These are phyloP conservation scores for Drosophila silvestris DNA, from an alignment of 2,888 invertebrate genomes.

Conservation along the genomic window DNA sequence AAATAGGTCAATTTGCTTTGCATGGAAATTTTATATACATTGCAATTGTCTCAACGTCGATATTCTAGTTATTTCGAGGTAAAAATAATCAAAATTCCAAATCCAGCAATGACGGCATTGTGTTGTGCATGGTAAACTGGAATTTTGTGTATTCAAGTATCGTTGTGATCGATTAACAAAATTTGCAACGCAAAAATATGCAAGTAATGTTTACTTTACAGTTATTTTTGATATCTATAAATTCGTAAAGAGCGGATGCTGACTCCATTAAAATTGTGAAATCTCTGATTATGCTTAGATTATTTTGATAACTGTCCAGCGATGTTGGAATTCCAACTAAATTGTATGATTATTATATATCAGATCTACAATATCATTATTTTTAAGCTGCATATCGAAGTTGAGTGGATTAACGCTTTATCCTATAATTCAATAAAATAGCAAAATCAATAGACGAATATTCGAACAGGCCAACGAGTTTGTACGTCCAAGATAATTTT, in stretches of 20 bases:
- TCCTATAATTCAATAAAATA: constrained; percentile 31
- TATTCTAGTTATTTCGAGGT: constrained; percentile 41
- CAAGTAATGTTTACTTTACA: constrained; percentile 12
- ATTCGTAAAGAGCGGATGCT: constrained; percentile 14
- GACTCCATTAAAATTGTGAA: constrained; percentile 15
- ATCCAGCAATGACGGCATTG: constrained; percentile 24
- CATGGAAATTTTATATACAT: background rate
- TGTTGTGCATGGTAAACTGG: constrained; percentile 56
- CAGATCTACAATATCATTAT: background rate
- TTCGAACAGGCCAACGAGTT: constrained; percentile 11
- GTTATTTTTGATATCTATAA: constrained; percentile 22
- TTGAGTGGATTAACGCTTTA: background rate
- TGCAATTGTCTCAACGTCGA: constrained; percentile 16
- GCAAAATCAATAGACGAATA: constrained; percentile 27
- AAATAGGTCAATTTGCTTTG: constrained; percentile 5
- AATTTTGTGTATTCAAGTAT: constrained; percentile 50
- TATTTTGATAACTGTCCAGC: constrained; percentile 11
- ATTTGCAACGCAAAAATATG: constrained; percentile 32
- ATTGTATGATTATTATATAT: constrained; percentile 21
- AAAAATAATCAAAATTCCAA: constrained; percentile 39
- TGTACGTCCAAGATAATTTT: constrained; percentile 16
- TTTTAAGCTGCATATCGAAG: constrained; percentile 29
- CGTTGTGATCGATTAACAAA: constrained; percentile 70
- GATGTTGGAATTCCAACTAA: constrained; percentile 25
- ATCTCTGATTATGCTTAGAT: constrained; percentile 21